Conservation (phyloP, 2,113 vertebrate genomes). For the Chroicocephalus ridibundus region DNA sequence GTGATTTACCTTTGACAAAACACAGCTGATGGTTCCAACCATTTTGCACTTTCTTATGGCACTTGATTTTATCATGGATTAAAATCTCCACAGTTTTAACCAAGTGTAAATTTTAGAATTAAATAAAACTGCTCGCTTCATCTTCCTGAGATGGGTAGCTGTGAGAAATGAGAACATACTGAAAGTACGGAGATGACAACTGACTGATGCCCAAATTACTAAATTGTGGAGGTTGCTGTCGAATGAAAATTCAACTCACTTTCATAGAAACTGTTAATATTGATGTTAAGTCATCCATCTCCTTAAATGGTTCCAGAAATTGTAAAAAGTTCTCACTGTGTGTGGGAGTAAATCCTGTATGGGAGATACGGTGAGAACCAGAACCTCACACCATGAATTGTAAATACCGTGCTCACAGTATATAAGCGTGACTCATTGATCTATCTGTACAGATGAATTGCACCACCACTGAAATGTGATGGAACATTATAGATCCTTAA, state of each 20-base stretch:
- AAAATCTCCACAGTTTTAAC: not conserved
- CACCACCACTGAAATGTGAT: not conserved
- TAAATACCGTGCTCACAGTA: not conserved
- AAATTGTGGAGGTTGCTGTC: not conserved
- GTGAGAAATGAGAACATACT: not conserved
- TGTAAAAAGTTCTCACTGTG: not conserved
- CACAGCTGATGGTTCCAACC: not conserved
- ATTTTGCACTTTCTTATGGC: not conserved
- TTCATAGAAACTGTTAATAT: slow-evolving; percentile 9
- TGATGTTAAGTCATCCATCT: not conserved
- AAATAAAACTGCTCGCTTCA: not conserved
- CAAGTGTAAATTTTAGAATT: not conserved
- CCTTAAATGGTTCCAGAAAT: not conserved
- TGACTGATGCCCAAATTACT: not conserved
- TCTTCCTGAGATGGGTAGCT: not conserved
- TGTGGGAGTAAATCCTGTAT: not conserved
- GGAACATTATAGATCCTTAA: not conserved
- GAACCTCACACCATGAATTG: not conserved
- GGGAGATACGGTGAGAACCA: not conserved
- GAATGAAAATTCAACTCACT: not conserved
- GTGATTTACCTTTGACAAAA: not conserved
- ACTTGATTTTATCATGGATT: not conserved
- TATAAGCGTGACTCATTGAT: not conserved
- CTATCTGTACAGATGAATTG: not conserved
- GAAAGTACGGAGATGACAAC: not conserved